Conservation (phyloP, 2,113 vertebrate genomes). For the Planiliza haematocheilus region DNA sequence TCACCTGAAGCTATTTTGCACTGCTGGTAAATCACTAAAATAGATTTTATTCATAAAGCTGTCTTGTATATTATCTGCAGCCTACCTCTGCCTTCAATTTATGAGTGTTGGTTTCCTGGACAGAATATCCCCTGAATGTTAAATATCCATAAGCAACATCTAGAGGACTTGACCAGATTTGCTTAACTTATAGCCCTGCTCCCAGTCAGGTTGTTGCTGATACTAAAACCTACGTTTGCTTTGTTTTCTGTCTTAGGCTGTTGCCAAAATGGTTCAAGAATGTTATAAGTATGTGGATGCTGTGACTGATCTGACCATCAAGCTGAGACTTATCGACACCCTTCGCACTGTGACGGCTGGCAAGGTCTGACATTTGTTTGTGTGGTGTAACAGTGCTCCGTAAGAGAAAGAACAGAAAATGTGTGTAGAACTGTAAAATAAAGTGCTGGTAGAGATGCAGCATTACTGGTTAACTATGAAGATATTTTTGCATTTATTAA, state of each 20-base stretch:
- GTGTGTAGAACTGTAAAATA: neutral
- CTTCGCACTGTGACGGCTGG: conserved; percentile 97
- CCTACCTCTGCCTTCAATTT: too few species aligned
- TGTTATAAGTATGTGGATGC: conserved; percentile 96
- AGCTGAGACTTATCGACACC: conserved; percentile 95
- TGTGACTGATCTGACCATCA: conserved; percentile 91
- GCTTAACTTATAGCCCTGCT: neutral
- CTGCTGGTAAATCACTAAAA: too few species aligned
- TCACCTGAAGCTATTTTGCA: too few species aligned
- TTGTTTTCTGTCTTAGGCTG: conserved; percentile 85
- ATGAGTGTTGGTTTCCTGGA: too few species aligned
- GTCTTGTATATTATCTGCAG: too few species aligned
- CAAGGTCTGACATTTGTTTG: conserved; percentile 84
- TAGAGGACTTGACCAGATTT: neutral
- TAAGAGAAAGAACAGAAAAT: neutral
- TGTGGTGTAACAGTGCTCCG: neutral
- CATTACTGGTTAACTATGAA: too few species aligned
- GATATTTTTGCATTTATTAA: too few species aligned
- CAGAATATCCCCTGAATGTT: too few species aligned
- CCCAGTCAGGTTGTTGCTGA: neutral
- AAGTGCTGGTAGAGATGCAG: too few species aligned
- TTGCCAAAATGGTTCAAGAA: conserved; percentile 99
- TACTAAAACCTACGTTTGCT: neutral
- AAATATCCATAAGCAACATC: too few species aligned
- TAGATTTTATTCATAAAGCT: too few species aligned